Evolutionary conservation across 2,113 vertebrate species (phyloP).

Genomic region (Oreochromis niloticus): DNA sequence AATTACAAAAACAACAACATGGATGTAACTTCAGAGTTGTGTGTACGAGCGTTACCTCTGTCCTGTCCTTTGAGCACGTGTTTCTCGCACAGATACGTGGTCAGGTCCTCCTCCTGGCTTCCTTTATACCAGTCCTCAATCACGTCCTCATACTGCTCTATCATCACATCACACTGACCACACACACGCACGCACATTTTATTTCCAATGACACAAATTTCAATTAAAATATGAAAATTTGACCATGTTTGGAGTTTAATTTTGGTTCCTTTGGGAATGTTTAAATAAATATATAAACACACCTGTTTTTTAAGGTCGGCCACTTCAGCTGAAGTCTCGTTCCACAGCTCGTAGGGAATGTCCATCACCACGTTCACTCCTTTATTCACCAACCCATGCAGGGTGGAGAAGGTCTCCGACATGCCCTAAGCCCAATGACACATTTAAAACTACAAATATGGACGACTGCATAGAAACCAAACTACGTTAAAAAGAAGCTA

Average conservation of each 20-base stretch:
- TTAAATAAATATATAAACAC: not conserved
- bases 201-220: not conserved
- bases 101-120: conserved; percentile 89
- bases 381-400: conserved; percentile 93
- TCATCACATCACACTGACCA: conserved; percentile 86
- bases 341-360: conserved; percentile 97
- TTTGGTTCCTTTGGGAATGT: not conserved
- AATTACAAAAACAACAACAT: not conserved
- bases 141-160: conserved; percentile 92
- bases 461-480: not conserved
- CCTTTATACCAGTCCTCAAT: conserved; percentile 97
- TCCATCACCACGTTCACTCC: conserved; percentile 99
- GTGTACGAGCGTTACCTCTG: conserved; percentile 65
- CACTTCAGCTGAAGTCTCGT: conserved; percentile 95
- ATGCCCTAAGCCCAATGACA: conserved; percentile 74
- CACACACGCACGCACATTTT: too few relatives aligned
- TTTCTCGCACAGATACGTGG: conserved; percentile 85
- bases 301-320: conserved; percentile 98
- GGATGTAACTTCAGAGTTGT: not conserved
- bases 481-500: not conserved
- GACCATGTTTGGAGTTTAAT: not conserved
- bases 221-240: not conserved
- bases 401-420: conserved; percentile 95
- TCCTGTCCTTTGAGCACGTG: conserved; percentile 92
- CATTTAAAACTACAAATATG: not conserved